phyloP scores from a whole-genome alignment of 2,797 vertebrate species.

The Poecilia picta region DNA sequence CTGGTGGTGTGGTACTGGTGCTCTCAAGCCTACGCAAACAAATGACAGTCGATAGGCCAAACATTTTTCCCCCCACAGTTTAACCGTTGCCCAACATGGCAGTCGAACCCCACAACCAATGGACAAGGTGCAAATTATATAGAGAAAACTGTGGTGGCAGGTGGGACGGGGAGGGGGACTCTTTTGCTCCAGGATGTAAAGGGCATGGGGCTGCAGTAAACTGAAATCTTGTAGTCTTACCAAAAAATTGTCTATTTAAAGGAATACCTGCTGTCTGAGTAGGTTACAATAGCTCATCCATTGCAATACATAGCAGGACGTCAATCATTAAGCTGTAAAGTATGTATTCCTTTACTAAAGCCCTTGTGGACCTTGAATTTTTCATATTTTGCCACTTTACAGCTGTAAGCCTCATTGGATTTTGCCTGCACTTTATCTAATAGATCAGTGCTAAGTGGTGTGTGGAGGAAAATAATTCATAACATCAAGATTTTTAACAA shows the following conservation, averaged over 20 bases:
- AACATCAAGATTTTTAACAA: not conserved
- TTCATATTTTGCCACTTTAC: not conserved
- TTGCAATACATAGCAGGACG: not conserved
- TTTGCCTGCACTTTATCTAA: not conserved
- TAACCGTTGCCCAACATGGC: constrained; percentile 67
- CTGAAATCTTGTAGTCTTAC: not conserved
- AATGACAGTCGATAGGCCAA: constrained; percentile 45
- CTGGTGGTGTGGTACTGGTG: constrained; percentile 32
- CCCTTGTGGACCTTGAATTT: not conserved
- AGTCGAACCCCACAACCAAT: constrained; percentile 48
- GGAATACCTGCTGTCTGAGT: not conserved
- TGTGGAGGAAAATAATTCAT: not conserved
- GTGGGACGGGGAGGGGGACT: not conserved
- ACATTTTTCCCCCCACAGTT: constrained; percentile 73
- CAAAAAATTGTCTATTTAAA: not conserved
- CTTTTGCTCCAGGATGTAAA: not conserved
- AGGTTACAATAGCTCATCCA: not conserved
- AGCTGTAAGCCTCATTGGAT: not conserved
- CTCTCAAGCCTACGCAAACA: constrained; percentile 51
- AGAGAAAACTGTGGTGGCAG: not conserved
- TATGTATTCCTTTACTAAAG: not conserved
- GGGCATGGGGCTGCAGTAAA: not conserved
- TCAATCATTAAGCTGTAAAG: not conserved
- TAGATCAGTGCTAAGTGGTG: not conserved
- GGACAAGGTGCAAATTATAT: not conserved